Conservation (phyloP, 2,888 invertebrate genomes). For the Torymus tubicola region DNA sequence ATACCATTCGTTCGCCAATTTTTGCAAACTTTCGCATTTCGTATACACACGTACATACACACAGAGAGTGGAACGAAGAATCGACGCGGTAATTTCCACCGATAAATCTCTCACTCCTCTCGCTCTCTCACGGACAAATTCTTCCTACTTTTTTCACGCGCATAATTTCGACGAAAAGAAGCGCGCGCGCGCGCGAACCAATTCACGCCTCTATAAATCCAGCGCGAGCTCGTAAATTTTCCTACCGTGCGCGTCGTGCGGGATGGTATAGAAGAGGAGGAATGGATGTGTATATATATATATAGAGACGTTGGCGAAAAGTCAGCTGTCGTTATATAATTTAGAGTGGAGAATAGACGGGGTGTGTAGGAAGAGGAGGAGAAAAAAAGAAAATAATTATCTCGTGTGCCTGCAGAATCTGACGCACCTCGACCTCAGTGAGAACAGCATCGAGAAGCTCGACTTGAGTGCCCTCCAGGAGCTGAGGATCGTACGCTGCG, state of each 20-base stretch:
- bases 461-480: conserved; percentile 88
- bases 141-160: neutral
- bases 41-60: no score
- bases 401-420: conserved; percentile 80
- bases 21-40: neutral
- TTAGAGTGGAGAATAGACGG: no score
- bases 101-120: conserved; percentile 27
- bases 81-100: conserved; percentile 17
- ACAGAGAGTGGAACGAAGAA: no score
- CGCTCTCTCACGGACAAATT: conserved; percentile 1
- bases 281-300: neutral
- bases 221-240: conserved; percentile 44
- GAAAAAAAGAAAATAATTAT: conserved; percentile 14
- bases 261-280: neutral
- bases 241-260: neutral
- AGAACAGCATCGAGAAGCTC: conserved; percentile 89
- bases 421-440: conserved; percentile 89
- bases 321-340: no score
- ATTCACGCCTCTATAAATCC: conserved; percentile 50
- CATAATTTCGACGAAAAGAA: conserved; percentile 13
- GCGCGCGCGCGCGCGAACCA: neutral
- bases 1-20: neutral
- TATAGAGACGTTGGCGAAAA: no score
- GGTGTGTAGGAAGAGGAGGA: no score
- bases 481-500: conserved; percentile 86